Conservation (phyloP, 53 echinoderm and acorn worm species). For the Patiria pectinifera region DNA sequence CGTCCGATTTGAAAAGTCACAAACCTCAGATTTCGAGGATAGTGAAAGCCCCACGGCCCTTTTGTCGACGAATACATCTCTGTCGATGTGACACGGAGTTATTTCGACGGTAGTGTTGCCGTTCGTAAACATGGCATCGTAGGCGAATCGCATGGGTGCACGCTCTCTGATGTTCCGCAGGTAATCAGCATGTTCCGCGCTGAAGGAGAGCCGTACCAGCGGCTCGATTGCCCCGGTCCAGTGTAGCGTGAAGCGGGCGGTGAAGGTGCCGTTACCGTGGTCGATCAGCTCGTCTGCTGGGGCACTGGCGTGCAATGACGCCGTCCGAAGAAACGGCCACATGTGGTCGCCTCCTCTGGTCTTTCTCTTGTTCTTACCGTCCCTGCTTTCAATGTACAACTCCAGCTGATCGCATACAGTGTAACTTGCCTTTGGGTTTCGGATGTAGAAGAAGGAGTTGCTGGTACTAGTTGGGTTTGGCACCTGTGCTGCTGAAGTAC, state of each 20-base stretch:
- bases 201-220: constrained; percentile 59
- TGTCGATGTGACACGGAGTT: constrained; percentile 17
- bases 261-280: constrained; percentile 62
- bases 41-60: not conserved
- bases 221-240: constrained; percentile 67
- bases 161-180: constrained; percentile 46
- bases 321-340: constrained; percentile 52
- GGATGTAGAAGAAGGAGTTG: constrained; percentile 37
- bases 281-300: constrained; percentile 57
- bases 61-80: not conserved
- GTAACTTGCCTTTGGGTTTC: constrained; percentile 32
- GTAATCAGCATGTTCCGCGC: constrained; percentile 58
- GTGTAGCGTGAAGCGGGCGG: constrained; percentile 53
- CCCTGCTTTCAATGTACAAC: constrained; percentile 49
- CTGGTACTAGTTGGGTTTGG: not conserved
- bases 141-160: constrained; percentile 40
- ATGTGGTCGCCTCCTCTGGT: constrained; percentile 62
- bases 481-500: not conserved
- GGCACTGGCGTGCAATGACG: constrained; percentile 28
- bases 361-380: constrained; percentile 39
- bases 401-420: constrained; percentile 56
- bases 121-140: constrained; percentile 45
- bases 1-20: constrained; percentile 61
- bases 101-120: constrained; percentile 21
- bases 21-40: not conserved